Conservation (phyloP, 64 coral and sea anemone genomes). For the Porites australiensis region DNA sequence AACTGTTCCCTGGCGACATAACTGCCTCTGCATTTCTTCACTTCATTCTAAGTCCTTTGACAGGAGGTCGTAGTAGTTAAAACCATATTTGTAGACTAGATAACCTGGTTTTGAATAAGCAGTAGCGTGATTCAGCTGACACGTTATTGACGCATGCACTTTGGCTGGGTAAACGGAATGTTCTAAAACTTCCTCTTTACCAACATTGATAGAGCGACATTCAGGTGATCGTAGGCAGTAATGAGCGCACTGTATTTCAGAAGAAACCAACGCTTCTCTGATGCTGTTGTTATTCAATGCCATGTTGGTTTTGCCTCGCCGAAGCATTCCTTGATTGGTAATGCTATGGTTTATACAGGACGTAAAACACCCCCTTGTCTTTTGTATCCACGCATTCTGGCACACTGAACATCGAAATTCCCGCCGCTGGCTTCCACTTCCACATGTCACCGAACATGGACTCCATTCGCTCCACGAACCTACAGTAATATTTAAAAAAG, state of each 20-base stretch:
- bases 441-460: not conserved
- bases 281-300: not conserved
- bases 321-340: not conserved
- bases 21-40: no score
- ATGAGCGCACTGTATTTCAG: conserved; percentile 3
- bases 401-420: not conserved
- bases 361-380: not conserved
- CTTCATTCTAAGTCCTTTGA: not conserved
- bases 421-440: not conserved
- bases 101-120: not conserved
- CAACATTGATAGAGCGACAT: not conserved
- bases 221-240: not conserved
- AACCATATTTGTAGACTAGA: not conserved
- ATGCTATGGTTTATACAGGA: not conserved
- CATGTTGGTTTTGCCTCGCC: not conserved
- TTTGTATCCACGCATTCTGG: not conserved
- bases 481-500: not conserved
- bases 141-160: not conserved
- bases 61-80: not conserved
- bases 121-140: conserved; percentile 26
- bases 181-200: not conserved
- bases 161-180: not conserved
- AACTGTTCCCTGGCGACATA: no score
- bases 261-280: conserved; percentile 1
- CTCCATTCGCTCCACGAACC: not conserved